A percentile compares a stretch with the other conserved stretches of the same genome.
These are phyloP conservation scores for Cottus gobio DNA, from an alignment of 2,113 vertebrate genomes.

Conservation along the genomic window DNA sequence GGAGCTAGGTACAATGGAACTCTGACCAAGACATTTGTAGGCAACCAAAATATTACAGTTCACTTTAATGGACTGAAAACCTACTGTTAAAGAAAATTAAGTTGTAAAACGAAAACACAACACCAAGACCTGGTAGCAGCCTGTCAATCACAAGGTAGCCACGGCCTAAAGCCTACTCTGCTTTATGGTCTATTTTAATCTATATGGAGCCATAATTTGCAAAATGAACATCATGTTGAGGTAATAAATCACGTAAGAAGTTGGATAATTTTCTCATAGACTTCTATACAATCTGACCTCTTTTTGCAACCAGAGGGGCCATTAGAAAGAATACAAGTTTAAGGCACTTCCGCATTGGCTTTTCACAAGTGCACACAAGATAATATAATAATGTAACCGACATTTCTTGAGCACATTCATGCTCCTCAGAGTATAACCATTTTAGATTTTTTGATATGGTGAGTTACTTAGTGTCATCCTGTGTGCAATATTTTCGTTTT, in stretches of 20 bases:
- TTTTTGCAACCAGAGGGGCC: background rate
- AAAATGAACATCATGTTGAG: background rate
- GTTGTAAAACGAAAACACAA: background rate
- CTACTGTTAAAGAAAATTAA: background rate
- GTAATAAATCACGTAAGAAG: background rate
- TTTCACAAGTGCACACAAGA: background rate
- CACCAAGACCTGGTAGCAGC: background rate
- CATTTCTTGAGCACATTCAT: background rate
- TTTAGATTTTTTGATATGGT: background rate
- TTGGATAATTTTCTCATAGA: background rate
- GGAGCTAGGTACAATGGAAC: background rate
- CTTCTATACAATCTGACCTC: background rate
- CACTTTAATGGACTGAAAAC: background rate
- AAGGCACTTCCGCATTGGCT: background rate
- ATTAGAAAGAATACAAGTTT: background rate
- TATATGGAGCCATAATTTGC: background rate
- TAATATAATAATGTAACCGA: background rate
- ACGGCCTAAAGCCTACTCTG: background rate
- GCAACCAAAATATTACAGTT: background rate
- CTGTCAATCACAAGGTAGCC: background rate
- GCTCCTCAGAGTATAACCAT: background rate
- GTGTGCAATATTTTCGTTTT: background rate
- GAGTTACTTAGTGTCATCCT: background rate
- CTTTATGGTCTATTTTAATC: background rate
- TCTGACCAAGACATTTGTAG: background rate